Base-by-base conservation (phyloP, 1,140 invertebrate genomes). In the Pogonognathellus flavescens region DNA sequence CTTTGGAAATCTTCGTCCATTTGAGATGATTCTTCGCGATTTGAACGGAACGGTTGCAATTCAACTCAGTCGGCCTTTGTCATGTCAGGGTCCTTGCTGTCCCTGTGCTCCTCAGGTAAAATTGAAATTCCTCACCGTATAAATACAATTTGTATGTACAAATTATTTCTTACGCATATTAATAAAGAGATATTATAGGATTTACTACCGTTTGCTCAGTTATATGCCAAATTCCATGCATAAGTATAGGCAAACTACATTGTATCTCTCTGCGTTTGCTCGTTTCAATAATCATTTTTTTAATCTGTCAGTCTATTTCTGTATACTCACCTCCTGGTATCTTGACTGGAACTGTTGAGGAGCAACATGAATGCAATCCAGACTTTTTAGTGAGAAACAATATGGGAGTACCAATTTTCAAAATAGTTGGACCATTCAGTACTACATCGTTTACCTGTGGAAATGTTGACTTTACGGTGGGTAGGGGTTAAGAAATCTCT, bases 371-470 rank as follows among this genome's bases (percentile, higher is more conserved):
- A 10, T 57, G 53, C 25, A 13, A 16, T 11, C 55, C 55, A 6
- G 22, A 31, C 11, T 31, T 82, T 62, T 10, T 57, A 11, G 57
- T 82, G 11, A 49, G 22, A n/a, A 82, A 82, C 49, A 53, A 59
- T 59, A 14, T 82, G 10, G 81, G 53, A 41, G 81, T 41, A 49
- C 31, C 11, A 18, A 57, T 60, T 14, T 82, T 82, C 60, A 62
- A n/a, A 60, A 57, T 82, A 11, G 55, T 49, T 18, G 55, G 81
- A 0, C 81, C 55, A 18, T 16, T 59, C 10, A 31, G 50, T 52
- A 81, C 80, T 6, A 55, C 16, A 22, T 55, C 50, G 20, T 92
- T 96, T 18, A 81, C 50, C n/a, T 81, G 80, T 18, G 50, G 80
- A 13, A 57, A 81, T 10, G 80, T 81, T 1, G 80, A 81, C 18